phyloP scores from a whole-genome alignment of 2,888 invertebrate species.

The Ectropis crepuscularia region DNA sequence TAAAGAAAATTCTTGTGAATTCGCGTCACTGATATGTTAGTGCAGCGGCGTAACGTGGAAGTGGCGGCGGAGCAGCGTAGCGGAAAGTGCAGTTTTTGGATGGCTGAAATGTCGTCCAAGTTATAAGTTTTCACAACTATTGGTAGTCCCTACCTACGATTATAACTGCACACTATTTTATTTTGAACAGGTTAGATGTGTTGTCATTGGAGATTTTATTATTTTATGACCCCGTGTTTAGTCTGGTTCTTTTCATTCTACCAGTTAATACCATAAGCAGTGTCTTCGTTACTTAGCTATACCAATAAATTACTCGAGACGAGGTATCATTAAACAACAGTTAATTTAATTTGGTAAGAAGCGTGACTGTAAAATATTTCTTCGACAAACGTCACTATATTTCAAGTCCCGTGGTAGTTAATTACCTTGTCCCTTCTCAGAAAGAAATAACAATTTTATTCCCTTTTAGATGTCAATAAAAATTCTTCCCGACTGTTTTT shows the following conservation, averaged over 20 bases:
- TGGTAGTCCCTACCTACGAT: too few relatives aligned
- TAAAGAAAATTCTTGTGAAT: too few relatives aligned
- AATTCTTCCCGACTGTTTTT: conserved; percentile 70
- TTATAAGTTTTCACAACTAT: too few relatives aligned
- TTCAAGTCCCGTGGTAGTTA: conserved; percentile 56
- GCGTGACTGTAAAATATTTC: conserved; percentile 42
- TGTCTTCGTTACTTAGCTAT: not conserved
- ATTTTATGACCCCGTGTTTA: too few relatives aligned
- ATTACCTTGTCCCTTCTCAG: conserved; percentile 58
- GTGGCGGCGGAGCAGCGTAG: too few relatives aligned
- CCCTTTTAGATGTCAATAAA: conserved; percentile 69
- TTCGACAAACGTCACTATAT: conserved; percentile 44
- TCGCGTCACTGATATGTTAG: too few relatives aligned
- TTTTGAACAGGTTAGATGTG: too few relatives aligned
- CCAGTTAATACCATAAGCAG: not conserved
- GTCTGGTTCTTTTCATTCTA: not conserved
- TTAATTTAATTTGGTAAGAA: conserved; percentile 23
- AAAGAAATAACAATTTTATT: conserved; percentile 69
- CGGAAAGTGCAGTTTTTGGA: too few relatives aligned
- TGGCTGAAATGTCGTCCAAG: too few relatives aligned
- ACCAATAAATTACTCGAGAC: conserved; percentile 4
- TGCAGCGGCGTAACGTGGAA: too few relatives aligned
- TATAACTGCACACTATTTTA: too few relatives aligned
- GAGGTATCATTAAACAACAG: conserved; percentile 7
- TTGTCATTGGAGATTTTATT: too few relatives aligned